Conservation (phyloP, 2,797 vertebrate species). For the Pipistrellus pipistrellus region DNA sequence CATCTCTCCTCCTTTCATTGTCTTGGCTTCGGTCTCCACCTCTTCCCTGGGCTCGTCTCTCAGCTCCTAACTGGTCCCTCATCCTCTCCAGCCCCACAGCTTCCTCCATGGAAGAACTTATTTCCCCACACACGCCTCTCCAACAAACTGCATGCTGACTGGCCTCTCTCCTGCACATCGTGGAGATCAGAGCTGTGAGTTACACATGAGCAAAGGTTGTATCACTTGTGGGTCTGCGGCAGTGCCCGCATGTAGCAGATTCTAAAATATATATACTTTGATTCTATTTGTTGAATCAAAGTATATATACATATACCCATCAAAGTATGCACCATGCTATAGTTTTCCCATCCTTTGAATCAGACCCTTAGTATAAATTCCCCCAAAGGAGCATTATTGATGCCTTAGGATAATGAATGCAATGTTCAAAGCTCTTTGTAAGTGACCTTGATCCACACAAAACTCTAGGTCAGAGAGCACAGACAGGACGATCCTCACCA, state of each 20-base stretch:
- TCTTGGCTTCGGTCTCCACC: neutral
- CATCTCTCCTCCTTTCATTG: neutral
- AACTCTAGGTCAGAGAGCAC: neutral
- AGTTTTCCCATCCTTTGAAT: conserved; percentile 39
- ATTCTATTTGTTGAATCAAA: conserved; percentile 35
- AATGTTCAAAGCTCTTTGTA: conserved; percentile 11
- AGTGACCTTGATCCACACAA: conserved; percentile 19
- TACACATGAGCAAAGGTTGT: neutral
- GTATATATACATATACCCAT: neutral
- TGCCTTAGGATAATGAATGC: neutral
- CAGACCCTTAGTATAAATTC: neutral
- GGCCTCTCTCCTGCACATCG: neutral
- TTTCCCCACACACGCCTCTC: no score
- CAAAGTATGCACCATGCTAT: neutral
- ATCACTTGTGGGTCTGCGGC: neutral
- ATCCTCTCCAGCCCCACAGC: neutral
- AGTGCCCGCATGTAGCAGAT: neutral
- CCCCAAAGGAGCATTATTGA: neutral
- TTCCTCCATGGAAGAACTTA: neutral
- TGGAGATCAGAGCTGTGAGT: neutral
- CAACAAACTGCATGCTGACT: neutral
- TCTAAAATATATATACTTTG: neutral
- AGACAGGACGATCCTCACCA: neutral
- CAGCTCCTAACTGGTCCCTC: neutral
- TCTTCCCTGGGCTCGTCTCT: neutral